Evolutionary conservation across 2,113 vertebrate genomes (phyloP).

Genomic region (Nothobranchius furzeri): DNA sequence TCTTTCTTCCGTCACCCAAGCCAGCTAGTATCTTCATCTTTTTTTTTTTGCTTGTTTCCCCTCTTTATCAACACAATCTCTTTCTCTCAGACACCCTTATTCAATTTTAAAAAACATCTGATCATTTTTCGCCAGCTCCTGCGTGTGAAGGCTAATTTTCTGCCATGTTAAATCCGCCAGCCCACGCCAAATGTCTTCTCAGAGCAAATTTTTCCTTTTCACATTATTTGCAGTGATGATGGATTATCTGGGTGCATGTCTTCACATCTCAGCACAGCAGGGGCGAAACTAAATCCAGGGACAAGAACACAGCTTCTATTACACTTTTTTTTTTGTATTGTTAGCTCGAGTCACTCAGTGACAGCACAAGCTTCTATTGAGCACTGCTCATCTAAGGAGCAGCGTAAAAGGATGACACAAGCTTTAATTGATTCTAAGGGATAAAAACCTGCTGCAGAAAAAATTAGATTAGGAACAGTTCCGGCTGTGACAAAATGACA

Average conservation of each 20-base stretch:
- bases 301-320: conserved; percentile 12
- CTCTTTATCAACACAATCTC: conserved; percentile 17
- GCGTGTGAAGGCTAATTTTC: conserved; percentile 33
- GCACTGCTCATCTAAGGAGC: conserved; percentile 11
- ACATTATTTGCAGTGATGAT: conserved; percentile 43
- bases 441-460: conserved; percentile 43
- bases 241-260: conserved; percentile 26
- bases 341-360: conserved; percentile 2
- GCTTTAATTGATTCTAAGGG: conserved; percentile 48
- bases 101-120: conserved; percentile 20
- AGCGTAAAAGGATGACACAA: conserved; percentile 15
- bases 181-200: conserved; percentile 33
- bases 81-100: conserved; percentile 1
- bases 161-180: conserved; percentile 44
- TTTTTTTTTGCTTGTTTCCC: conserved; percentile 2
- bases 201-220: conserved; percentile 39
- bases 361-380: conserved; percentile 20
- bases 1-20: conserved; percentile 37
- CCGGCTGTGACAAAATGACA: conserved; percentile 39
- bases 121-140: conserved; percentile 28
- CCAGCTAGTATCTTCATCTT: conserved; percentile 24
- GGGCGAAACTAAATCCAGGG: conserved; percentile 23
- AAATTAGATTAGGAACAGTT: conserved; percentile 43
- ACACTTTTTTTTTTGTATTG: background rate
- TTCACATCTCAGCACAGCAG: conserved; percentile 9